Percentiles rank a stretch among this genome's conserved stretches.
These are phyloP conservation scores for Lepidurus apus DNA, from an alignment of 1,140 invertebrate genomes.

Conservation along the genomic window DNA sequence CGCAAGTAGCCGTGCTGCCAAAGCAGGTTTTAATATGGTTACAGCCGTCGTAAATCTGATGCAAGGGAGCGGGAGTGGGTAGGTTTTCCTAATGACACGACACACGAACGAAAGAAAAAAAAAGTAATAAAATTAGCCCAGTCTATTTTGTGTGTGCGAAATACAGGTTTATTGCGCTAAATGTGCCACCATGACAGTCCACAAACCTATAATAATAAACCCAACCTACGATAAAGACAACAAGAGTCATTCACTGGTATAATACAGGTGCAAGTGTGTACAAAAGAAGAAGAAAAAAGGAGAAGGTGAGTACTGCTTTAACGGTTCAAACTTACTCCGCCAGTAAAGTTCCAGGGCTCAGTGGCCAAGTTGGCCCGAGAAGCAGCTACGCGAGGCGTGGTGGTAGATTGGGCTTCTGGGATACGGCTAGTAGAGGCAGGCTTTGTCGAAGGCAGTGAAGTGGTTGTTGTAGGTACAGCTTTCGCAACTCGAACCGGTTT, in stretches of 20 bases:
- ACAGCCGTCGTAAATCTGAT: slow-evolving; percentile 32
- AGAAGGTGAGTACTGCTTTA: neutral
- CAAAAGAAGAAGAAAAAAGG: neutral
- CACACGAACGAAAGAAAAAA: neutral
- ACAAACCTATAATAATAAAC: slow-evolving; percentile 26
- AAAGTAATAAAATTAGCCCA: neutral
- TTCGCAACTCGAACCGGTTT: slow-evolving; percentile 25
- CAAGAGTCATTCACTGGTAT: neutral
- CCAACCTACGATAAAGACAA: slow-evolving; percentile 1
- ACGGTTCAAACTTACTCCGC: neutral
- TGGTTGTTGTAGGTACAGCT: neutral
- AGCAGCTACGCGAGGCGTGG: slow-evolving; percentile 2
- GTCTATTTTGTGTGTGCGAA: neutral
- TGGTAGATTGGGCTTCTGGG: neutral
- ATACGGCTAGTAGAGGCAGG: neutral
- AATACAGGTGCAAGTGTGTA: neutral
- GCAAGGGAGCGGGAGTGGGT: slow-evolving; percentile 29
- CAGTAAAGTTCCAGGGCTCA: neutral
- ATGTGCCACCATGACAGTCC: neutral
- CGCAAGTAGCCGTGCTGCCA: slow-evolving; percentile 29
- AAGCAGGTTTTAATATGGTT: slow-evolving; percentile 34
- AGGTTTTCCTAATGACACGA: neutral
- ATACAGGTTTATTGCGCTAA: slow-evolving; percentile 5
- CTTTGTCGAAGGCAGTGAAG: neutral
- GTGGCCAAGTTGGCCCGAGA: neutral